phyloP scores from a whole-genome alignment of 2,113 vertebrate species.

The Cariama cristata region DNA sequence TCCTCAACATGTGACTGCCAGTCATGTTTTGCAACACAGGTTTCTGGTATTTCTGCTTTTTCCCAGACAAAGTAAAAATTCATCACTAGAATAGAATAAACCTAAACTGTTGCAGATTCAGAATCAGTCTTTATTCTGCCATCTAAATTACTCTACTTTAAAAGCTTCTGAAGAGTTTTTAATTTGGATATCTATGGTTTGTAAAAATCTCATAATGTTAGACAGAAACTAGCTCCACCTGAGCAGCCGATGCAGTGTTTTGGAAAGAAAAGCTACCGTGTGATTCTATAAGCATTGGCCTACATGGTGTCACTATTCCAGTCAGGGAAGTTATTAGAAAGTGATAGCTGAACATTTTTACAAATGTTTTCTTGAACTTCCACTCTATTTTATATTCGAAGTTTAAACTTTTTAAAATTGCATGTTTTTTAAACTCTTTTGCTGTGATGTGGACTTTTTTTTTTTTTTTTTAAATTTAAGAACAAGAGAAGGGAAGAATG shows the following conservation, averaged over 20 bases:
- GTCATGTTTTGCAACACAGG: background rate
- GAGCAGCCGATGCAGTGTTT: background rate
- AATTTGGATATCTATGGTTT: background rate
- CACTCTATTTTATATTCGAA: background rate
- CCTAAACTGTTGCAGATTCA: background rate
- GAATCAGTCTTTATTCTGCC: background rate
- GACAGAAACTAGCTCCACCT: background rate
- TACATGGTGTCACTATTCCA: background rate
- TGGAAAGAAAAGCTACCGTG: background rate
- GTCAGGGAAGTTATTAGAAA: background rate
- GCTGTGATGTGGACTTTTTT: accelerated
- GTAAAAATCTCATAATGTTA: background rate
- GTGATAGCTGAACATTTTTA: background rate
- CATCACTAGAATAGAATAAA: background rate
- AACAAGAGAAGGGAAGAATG: background rate
- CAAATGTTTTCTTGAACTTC: background rate
- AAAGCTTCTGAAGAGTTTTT: background rate
- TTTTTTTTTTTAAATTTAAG: background rate
- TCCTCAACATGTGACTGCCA: background rate
- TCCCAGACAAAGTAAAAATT: background rate
- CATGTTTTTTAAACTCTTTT: background rate
- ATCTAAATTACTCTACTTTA: background rate
- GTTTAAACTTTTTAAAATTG: background rate
- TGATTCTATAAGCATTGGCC: background rate
- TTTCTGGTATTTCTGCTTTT: background rate